Base-by-base conservation (phyloP, 1,140 invertebrate species). In the Holcopasites calliopsidis region DNA sequence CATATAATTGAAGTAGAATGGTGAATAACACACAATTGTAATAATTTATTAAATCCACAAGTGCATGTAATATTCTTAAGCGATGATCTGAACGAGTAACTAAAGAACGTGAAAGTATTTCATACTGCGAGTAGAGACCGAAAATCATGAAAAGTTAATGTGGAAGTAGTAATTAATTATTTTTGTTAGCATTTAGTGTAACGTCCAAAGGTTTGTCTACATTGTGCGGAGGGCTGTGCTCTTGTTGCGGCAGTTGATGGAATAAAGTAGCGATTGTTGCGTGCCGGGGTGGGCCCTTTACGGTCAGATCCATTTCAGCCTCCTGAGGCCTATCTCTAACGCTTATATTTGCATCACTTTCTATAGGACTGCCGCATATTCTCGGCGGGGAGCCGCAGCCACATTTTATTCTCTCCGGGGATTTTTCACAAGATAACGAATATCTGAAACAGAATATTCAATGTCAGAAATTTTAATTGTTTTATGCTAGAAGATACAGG, bases 151-250 rank as follows among this genome's bases (percentile, higher is more conserved):
- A 61, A 16, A 26, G 33, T 21, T 33, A 35, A 31, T 18, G 13
- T 8, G 52, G 18, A 66, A 18, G 26, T 28, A 69, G n/a, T 18
- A 28, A 60, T 85, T 79, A 88, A 65, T 88, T 86, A 47, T 89
- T 89, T 47, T 89, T 86, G 54, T 80, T 72, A n/a, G 86, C 86
- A 33, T 88, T 89, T n/a, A 91, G 86, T 28, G 89, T 92, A 40
- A 90, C 91, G 69, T 92, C 91, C 31, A 92, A 79, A 6, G 91
- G 91, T 58, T 92, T 89, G 52, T 92, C 90, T 33, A 89, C 81
- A 16, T 79, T 85, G 57, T 86, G 83, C 47, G 79, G 76, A 23
- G 88, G 88, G 76, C 89, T 88, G 16, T 87, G 75, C 69, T 89
- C 87, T 52, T 86, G 84, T 54, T 35, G 85, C 31, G 86, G 79